Conservation (phyloP, 2,113 vertebrate genomes). For the Marcusenius ussheri region DNA sequence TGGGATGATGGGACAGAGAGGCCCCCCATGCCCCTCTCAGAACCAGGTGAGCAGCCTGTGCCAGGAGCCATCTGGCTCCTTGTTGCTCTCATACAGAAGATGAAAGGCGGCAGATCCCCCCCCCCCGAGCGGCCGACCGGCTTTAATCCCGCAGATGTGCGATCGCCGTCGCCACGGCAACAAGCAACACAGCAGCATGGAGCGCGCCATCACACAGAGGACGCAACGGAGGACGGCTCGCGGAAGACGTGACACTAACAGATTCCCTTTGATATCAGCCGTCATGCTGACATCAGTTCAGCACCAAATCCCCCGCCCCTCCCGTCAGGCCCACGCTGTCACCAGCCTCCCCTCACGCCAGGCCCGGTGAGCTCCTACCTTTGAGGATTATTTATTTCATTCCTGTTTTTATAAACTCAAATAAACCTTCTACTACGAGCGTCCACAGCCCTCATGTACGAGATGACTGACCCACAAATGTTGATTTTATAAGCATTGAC, state of each 20-base stretch:
- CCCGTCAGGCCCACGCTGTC: conserved; percentile 41
- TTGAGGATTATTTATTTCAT: conserved; percentile 54
- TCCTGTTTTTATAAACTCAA: conserved; percentile 43
- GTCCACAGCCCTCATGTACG: conserved; percentile 20
- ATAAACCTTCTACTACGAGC: conserved; percentile 30
- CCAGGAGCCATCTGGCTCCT: not conserved
- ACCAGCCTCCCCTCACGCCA: conserved; percentile 24
- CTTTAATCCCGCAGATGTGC: conserved; percentile 30
- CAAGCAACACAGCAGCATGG: conserved; percentile 25
- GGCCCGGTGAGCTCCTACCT: conserved; percentile 14
- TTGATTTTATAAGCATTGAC: conserved; percentile 5
- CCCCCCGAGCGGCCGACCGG: conserved; percentile 7
- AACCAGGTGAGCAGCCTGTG: not conserved
- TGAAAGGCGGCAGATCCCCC: not conserved
- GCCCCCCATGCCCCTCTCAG: not conserved
- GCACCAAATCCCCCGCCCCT: not conserved
- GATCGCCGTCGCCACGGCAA: conserved; percentile 25
- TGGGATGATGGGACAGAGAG: not conserved
- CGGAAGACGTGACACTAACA: not conserved
- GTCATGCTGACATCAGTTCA: conserved; percentile 30
- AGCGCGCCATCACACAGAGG: not conserved
- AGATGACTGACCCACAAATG: not conserved
- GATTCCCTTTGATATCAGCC: not conserved
- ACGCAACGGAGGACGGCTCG: not conserved
- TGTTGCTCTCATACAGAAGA: not conserved